A percentile compares a stretch with the other conserved stretches of the same genome.
These are phyloP conservation scores for Alouatta palliata DNA, from an alignment of 2,113 vertebrate species.

Conservation along the genomic window DNA sequence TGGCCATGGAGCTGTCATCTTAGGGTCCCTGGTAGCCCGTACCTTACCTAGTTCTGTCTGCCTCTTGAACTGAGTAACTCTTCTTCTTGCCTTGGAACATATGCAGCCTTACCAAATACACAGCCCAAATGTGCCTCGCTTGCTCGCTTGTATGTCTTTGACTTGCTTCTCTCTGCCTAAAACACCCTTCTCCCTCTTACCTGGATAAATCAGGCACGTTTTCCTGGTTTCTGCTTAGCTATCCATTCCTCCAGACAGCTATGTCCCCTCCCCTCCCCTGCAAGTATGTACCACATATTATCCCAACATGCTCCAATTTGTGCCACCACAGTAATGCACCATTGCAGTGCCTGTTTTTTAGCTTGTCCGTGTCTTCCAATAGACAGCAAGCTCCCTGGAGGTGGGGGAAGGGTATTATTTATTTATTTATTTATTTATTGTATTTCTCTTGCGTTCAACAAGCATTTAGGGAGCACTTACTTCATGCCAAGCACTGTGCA, in stretches of 20 bases:
- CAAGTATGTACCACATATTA: not conserved
- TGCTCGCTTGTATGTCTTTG: not conserved
- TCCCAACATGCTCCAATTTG: not conserved
- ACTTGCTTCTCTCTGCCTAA: not conserved
- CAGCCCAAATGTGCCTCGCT: not conserved
- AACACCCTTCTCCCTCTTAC: not conserved
- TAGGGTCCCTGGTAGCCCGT: not conserved
- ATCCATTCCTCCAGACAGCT: not conserved
- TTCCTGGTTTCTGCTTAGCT: not conserved
- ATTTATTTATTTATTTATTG: not conserved
- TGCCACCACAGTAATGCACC: not conserved
- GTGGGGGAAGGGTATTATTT: accelerated
- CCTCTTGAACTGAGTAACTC: not conserved
- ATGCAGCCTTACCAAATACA: too few relatives aligned
- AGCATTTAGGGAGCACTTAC: not conserved
- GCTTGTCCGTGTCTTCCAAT: not conserved
- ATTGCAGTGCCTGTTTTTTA: not conserved
- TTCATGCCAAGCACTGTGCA: not conserved
- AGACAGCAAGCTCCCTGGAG: not conserved
- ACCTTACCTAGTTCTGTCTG: not conserved
- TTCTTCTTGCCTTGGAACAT: not conserved
- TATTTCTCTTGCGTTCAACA: not conserved
- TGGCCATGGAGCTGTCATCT: accelerated
- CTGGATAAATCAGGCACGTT: not conserved
- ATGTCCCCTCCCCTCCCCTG: not conserved